Percentiles rank a stretch among this genome's conserved stretches.
Conservation (phyloP, 2,888 invertebrate species). For the Chrysina gloriosa region DNA sequence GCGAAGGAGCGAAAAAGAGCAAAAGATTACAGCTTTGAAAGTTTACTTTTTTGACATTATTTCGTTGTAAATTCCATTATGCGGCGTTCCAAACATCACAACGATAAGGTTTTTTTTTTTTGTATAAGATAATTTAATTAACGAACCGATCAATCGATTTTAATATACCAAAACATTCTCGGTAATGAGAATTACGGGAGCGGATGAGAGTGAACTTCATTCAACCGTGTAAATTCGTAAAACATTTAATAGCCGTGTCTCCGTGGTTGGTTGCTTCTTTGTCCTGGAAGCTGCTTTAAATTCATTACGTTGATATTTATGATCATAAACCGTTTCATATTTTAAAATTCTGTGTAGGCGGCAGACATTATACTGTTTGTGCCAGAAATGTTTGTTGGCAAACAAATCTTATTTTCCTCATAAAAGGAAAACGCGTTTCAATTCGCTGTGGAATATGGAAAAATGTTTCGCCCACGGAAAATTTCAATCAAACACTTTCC, state of each 20-base stretch:
- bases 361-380: too few relatives aligned
- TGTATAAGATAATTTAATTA: constrained; percentile 4
- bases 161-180: not conserved
- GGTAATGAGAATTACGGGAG: not conserved
- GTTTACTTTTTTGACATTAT: not conserved
- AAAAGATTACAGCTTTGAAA: not conserved
- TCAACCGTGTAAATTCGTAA: constrained; percentile 2
- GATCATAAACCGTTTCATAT: too few relatives aligned
- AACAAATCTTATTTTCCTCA: too few relatives aligned
- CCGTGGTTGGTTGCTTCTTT: not conserved
- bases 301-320: too few relatives aligned
- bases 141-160: not conserved
- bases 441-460: too few relatives aligned
- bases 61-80: not conserved
- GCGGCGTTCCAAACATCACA: not conserved
- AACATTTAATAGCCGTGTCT: not conserved
- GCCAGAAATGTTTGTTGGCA: too few relatives aligned
- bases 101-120: not conserved
- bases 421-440: too few relatives aligned
- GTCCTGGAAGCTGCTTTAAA: constrained; percentile 1
- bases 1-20: not conserved
- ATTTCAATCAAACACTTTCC: too few relatives aligned
- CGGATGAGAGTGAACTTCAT: not conserved
- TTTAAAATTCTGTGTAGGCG: too few relatives aligned
- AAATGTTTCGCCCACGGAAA: too few relatives aligned